phyloP scores from a whole-genome alignment of 2,888 invertebrate species.

The Chrysomela aeneicollis region DNA sequence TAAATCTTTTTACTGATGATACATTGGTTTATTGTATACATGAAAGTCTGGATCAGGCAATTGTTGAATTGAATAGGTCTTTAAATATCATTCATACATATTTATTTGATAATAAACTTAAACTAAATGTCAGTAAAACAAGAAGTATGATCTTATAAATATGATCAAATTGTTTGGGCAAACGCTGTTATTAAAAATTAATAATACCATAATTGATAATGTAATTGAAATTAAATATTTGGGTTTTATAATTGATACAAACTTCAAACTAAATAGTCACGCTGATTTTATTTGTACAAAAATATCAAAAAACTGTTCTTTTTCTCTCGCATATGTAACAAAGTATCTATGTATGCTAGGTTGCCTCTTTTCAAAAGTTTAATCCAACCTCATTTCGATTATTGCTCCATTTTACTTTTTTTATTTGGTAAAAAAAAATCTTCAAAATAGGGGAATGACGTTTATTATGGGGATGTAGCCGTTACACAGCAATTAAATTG shows the following conservation, averaged over 20 bases:
- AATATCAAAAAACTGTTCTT: conserved; percentile 15
- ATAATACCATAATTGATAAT: conserved; percentile 11
- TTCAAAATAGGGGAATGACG: conserved; percentile 12
- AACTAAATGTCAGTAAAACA: conserved; percentile 14
- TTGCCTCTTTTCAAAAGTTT: conserved; percentile 7
- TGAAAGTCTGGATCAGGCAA: conserved; percentile 17
- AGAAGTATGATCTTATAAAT: conserved; percentile 11
- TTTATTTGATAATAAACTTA: conserved; percentile 10
- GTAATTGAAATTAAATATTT: conserved; percentile 14
- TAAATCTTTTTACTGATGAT: conserved; percentile 9
- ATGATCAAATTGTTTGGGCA: conserved; percentile 18
- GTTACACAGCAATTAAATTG: conserved; percentile 12
- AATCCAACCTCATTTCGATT: conserved; percentile 14
- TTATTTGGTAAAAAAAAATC: conserved; percentile 18
- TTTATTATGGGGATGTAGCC: conserved; percentile 12
- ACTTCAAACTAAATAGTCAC: conserved; percentile 5
- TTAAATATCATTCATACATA: conserved; percentile 14
- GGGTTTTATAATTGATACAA: conserved; percentile 13
- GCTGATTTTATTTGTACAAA: conserved; percentile 7
- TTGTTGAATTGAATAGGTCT: conserved; percentile 16
- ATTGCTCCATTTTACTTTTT: conserved; percentile 15
- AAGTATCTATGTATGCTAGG: conserved; percentile 18
- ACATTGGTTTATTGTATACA: conserved; percentile 13
- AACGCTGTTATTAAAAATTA: conserved; percentile 18
- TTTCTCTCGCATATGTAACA: conserved; percentile 12